These are phyloP conservation scores for Lasioglossum villosulum DNA, from an alignment of 2,888 invertebrate species.

Conservation along the genomic window DNA sequence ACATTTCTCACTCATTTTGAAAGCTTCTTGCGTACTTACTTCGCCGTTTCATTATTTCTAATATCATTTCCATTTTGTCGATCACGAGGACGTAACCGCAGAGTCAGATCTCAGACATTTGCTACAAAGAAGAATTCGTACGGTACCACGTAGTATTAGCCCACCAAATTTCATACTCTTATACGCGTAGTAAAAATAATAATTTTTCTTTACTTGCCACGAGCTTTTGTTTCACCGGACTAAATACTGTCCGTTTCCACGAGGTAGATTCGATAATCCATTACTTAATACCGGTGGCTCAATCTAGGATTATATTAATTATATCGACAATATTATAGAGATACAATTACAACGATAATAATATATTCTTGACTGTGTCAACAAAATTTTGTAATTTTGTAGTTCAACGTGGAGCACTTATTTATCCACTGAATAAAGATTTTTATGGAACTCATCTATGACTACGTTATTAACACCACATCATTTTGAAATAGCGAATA, in stretches of 20 bases:
- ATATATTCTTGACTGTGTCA: slow-evolving; percentile 74
- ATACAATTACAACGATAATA: slow-evolving; percentile 55
- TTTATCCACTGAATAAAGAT: slow-evolving; percentile 55
- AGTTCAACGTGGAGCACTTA: slow-evolving; percentile 59
- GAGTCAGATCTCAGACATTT: slow-evolving; percentile 26
- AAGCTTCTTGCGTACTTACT: slow-evolving; percentile 13
- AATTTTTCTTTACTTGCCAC: slow-evolving; percentile 35
- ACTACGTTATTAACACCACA: background rate
- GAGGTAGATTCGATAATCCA: background rate
- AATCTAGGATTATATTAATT: slow-evolving; percentile 43
- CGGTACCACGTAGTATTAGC: slow-evolving; percentile 46
- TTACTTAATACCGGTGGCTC: slow-evolving; percentile 21
- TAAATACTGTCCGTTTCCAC: background rate
- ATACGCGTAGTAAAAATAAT: slow-evolving; percentile 35
- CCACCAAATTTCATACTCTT: slow-evolving; percentile 52
- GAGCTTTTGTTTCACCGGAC: slow-evolving; percentile 16
- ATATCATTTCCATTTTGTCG: background rate
- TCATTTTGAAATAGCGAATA: background rate
- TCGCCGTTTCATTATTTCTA: slow-evolving; percentile 17
- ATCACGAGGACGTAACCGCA: background rate
- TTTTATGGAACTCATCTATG: background rate
- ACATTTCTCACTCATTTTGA: background rate
- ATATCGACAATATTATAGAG: slow-evolving; percentile 41
- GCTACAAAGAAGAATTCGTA: background rate
- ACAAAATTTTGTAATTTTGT: slow-evolving; percentile 68